Base-by-base conservation (phyloP, 1,140 invertebrate genomes). In the Pseudobourletiella spinata region DNA sequence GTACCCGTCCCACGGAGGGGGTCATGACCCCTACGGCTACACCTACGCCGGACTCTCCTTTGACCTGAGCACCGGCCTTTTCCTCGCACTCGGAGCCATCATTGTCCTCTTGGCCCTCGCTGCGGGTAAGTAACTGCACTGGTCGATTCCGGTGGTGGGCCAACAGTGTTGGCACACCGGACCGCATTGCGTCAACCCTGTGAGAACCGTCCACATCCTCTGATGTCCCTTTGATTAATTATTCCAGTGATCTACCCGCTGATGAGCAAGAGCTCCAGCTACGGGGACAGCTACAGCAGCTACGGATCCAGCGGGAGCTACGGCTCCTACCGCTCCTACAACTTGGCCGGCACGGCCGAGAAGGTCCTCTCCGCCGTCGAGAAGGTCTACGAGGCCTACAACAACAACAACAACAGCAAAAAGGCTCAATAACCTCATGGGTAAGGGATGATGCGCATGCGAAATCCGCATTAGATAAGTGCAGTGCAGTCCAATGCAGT, bases 1-100 rank as follows among this genome's bases (percentile, higher is more conserved):
- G n/a, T 67, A 67, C 58, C 66, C 66, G n/a, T n/a, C n/a, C n/a
- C n/a, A n/a, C n/a, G n/a, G n/a, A n/a, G n/a, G n/a, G n/a, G n/a
- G n/a, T n/a, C 69, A 70, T 56, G 69, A 70, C 51, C 66, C 69
- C 61, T 70, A 70, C 69, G 69, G 69, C 22, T 70, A 70, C 67
- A 69, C 69, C 30, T 68, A 68, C 24, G 69, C 69, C 54, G 69
- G 69, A 48, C 64, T 68, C 56, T 68, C 66, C n/a, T 68, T 68
- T 42, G 69, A 70, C 51, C 57, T 70, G 14, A 64, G 60, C 64
- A 70, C 69, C 54, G 69, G 69, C 43, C 64, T 70, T 32, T 69
- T 70, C 67, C 57, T 70, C 26, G 69, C 69, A 57, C 64, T 70
- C 50, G 69, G 69, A 68, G 69, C 69, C 42, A 70, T 70, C 67